These are phyloP conservation scores for Lepidostoma basale DNA, from an alignment of 1,140 invertebrate species.

Conservation along the genomic window DNA sequence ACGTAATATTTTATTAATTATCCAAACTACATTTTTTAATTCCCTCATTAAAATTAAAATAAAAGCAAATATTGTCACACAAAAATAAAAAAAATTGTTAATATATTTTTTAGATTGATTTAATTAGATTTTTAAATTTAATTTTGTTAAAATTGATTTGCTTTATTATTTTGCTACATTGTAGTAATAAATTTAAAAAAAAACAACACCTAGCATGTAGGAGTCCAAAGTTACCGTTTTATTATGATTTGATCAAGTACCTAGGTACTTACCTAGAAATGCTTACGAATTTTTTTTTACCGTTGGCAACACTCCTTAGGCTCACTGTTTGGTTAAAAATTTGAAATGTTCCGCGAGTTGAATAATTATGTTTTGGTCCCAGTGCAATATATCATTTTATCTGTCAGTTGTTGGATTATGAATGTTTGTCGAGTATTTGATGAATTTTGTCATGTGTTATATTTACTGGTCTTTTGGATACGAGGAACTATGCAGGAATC, in stretches of 20 bases:
- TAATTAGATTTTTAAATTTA: background rate
- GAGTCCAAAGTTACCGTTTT: no score
- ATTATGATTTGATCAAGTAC: background rate
- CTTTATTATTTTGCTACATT: conserved; percentile 7
- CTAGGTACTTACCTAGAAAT: background rate
- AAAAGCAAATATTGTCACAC: no score
- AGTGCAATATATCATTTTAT: no score
- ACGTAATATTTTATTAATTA: no score
- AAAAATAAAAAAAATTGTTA: no score
- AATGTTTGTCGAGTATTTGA: conserved; percentile 7
- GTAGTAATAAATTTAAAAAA: conserved; percentile 17
- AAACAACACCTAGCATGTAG: no score
- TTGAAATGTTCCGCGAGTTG: no score
- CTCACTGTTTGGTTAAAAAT: background rate
- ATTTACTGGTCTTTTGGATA: background rate
- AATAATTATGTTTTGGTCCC: no score
- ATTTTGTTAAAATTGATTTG: background rate
- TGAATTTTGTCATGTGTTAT: background rate
- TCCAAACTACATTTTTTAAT: no score
- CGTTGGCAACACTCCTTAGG: background rate
- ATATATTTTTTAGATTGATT: no score
- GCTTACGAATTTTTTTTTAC: background rate
- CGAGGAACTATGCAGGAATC: conserved; percentile 9
- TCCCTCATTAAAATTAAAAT: no score
- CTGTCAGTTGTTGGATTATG: background rate